Base-by-base conservation (phyloP, 2,113 vertebrate species). In the Talpa occidentalis region DNA sequence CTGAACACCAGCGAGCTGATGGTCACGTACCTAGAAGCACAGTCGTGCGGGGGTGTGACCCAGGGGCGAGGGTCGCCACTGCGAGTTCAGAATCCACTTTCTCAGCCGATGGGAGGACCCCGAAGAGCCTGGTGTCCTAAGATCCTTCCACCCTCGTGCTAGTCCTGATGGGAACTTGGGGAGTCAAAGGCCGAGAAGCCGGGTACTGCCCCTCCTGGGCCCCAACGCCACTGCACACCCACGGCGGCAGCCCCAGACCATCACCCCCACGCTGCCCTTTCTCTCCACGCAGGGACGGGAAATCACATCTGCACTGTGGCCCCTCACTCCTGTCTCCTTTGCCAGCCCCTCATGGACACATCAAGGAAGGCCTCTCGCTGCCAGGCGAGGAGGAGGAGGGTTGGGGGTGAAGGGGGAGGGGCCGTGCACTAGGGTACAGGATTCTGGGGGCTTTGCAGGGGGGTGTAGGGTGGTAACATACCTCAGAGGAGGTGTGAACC, bases 1-100 rank as follows among this genome's bases (percentile, higher is more conserved):
- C 99, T 99, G 98, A 99, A 99, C 76, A 99, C 99, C 80, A 99
- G 97, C 0, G 99, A 99, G 96, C 99, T 99, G 98, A 99, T 99
- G 72, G 98, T 99, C 88, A 99, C 99, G 0, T 99, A 99, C 98
- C 99, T 99, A 94, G 66, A 90, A 64, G 28, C 37, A 52, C 84
- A 56, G 67, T 85, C 28, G 79, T 12, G 30, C 0, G 44, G 2
- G 17, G 3, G 10, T 22, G 14, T 64, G 14, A 94, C 77, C 52
- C 14, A 0, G n/a, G 21, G 11, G 5, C 5, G 0, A 30, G 83
- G 35, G 35, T 3, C 1, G 0, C 0, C 2, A 49, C 85, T 54
- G 17, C 1, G 2, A 16, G 52, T 4, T 59, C 37, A 52, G 16
- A 72, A 42, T 3, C 19, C 40, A 76, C 90, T 66, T 19, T 16